These are phyloP conservation scores for Mungos mungo DNA, from an alignment of 2,113 vertebrate genomes.

Conservation along the genomic window DNA sequence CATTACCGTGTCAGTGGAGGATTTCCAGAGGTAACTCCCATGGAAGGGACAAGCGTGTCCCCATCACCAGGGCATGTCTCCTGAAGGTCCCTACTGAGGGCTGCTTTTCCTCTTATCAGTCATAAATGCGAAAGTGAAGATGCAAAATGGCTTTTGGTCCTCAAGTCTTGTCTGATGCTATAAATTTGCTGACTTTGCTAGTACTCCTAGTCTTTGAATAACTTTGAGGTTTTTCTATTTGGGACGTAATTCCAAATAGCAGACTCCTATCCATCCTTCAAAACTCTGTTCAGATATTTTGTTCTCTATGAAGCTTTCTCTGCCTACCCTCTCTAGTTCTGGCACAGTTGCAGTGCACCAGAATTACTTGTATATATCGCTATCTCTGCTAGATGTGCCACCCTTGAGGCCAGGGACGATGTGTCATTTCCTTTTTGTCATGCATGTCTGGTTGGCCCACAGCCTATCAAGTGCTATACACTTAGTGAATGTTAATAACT, in stretches of 20 bases:
- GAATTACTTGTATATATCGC: background rate
- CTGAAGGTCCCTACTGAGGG: background rate
- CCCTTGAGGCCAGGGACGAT: background rate
- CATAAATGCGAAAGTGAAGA: constrained; percentile 14
- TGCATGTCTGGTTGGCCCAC: background rate
- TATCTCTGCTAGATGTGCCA: background rate
- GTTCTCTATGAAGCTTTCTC: background rate
- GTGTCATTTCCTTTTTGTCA: background rate
- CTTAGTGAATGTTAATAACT: background rate
- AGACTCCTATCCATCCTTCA: background rate
- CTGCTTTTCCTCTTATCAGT: background rate
- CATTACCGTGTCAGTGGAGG: background rate
- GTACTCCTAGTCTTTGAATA: background rate
- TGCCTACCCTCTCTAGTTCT: background rate
- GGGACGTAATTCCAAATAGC: background rate
- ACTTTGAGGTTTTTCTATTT: background rate
- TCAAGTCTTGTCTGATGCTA: background rate
- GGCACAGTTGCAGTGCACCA: background rate
- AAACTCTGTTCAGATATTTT: background rate
- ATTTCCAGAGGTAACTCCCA: background rate
- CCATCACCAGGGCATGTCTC: background rate
- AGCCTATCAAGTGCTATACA: background rate
- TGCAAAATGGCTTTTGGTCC: background rate
- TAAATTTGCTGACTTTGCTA: background rate
- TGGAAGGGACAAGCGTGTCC: background rate